Evolutionary conservation across 53 echinoderm and acorn worm species (phyloP), one percentile per base, ranked within the genome.

Genomic region (Luidia sarsii): DNA sequence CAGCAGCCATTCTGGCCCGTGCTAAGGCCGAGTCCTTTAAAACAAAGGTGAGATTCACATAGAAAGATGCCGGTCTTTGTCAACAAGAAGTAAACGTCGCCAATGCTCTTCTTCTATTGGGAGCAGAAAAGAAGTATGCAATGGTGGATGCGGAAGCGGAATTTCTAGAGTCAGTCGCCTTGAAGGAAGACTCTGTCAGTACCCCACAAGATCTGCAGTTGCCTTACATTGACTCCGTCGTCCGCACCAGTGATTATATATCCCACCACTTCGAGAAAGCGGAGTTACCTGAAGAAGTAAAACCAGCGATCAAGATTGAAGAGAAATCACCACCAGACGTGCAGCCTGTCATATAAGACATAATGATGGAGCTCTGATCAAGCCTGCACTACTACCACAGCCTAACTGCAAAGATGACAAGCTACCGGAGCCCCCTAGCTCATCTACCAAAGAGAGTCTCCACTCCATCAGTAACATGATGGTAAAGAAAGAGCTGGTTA

Each of bases 1-100:
- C 80, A 50, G 83, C 67, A 46, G 89, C 89, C n/a, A 60, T 84
- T n/a, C n/a, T n/a, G n/a, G n/a, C n/a, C n/a, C n/a, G n/a, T n/a
- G n/a, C n/a, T n/a, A n/a, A n/a, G n/a, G 28, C 89, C 33, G 51
- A 84, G 80, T 68, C 89, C 48, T 65, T 83, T 21, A 84, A 89
- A 67, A 52, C 83, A 30, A 89, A 71, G 63, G 43, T 84, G 8
- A 79, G 79, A 39, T 89, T 68, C 48, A 68, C 84, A 31, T 77
- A 27, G 30, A 77, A 82, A 64, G 70, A 70, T 50, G 18, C 70
- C 34, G 51, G 51, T 19, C 21, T 51, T 50, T 50, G 34, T 33
- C 52, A 52, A 32, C 50, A 21, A 70, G 87, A 87, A 39, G 70
- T 33, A 71, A 72, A 81, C 29, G 21, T 87, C 20, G 87, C 87